Percentiles rank a stretch among this genome's conserved stretches.
Conservation (phyloP, 2,888 invertebrate genomes). For the Amblyjoppa proteus region DNA sequence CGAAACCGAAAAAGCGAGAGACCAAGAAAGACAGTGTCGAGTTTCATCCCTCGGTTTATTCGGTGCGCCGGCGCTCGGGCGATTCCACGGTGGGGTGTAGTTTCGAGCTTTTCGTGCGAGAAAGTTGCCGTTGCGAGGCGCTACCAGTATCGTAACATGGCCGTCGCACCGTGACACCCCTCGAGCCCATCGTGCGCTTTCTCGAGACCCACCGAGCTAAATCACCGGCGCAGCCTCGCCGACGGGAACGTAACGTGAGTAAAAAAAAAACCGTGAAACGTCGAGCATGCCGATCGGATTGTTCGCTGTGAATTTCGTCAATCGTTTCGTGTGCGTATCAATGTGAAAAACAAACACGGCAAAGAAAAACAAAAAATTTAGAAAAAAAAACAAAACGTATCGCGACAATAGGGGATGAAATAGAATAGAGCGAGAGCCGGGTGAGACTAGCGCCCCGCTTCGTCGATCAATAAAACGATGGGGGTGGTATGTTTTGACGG, state of each 20-base stretch:
- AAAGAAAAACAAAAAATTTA: background rate
- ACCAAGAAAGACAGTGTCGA: background rate
- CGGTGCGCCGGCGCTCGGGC: slow-evolving; percentile 4
- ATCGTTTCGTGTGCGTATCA: background rate
- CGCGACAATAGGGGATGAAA: background rate
- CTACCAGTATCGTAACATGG: slow-evolving; percentile 77
- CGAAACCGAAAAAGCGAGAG: background rate
- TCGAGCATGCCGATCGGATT: background rate
- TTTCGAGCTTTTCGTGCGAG: slow-evolving; percentile 54
- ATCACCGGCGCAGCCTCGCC: slow-evolving; percentile 39
- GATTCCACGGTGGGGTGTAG: slow-evolving; percentile 27
- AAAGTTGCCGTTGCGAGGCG: slow-evolving; percentile 73
- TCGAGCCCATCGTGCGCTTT: slow-evolving; percentile 73
- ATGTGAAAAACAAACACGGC: slow-evolving; percentile 6
- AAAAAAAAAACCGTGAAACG: background rate
- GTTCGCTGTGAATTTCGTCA: background rate
- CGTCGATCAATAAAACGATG: slow-evolving; percentile 81
- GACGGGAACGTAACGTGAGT: slow-evolving; percentile 46
- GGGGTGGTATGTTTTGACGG: slow-evolving; percentile 75
- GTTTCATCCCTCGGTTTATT: background rate
- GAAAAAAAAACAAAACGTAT: slow-evolving; percentile 10
- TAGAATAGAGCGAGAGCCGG: slow-evolving; percentile 40
- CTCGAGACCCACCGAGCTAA: slow-evolving; percentile 42
- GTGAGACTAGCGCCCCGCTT: slow-evolving; percentile 69
- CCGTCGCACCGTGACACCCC: slow-evolving; percentile 77